These are phyloP conservation scores for Orgyia antiqua DNA, from an alignment of 2,888 invertebrate genomes.

Conservation along the genomic window DNA sequence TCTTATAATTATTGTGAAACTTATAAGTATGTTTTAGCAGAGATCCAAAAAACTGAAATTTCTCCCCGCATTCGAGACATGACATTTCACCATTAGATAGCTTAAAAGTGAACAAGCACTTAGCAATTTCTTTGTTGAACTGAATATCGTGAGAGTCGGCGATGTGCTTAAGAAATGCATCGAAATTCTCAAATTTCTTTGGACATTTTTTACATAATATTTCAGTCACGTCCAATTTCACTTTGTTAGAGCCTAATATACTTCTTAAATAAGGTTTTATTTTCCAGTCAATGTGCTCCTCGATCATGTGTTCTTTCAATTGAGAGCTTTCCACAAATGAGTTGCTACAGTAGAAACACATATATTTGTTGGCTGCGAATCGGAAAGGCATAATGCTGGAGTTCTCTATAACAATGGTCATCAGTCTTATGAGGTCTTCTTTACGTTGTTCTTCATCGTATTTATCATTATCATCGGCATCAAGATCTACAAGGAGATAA, in stretches of 20 bases:
- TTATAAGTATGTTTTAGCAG: conserved; percentile 41
- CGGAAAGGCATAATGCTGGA: conserved; percentile 42
- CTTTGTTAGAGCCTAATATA: conserved; percentile 26
- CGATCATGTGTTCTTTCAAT: conserved; percentile 31
- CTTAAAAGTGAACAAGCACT: conserved; percentile 35
- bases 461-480: conserved; percentile 11
- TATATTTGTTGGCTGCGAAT: conserved; percentile 38
- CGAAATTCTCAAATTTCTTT: conserved; percentile 23
- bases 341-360: conserved; percentile 44
- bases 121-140: conserved; percentile 28
- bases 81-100: conserved; percentile 38
- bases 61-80: conserved; percentile 41
- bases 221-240: conserved; percentile 41
- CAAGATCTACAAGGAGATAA: conserved; percentile 26
- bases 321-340: conserved; percentile 29
- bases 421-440: conserved; percentile 26
- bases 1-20: conserved; percentile 35
- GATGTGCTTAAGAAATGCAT: conserved; percentile 34
- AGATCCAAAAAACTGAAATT: conserved; percentile 43
- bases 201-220: conserved; percentile 36
- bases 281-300: conserved; percentile 36
- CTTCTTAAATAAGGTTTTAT: conserved; percentile 27
- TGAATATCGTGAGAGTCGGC: conserved; percentile 26
- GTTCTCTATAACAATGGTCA: conserved; percentile 33
- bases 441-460: conserved; percentile 22